phyloP scores from a whole-genome alignment of 2,888 invertebrate species.

The Epirrita christyi region DNA sequence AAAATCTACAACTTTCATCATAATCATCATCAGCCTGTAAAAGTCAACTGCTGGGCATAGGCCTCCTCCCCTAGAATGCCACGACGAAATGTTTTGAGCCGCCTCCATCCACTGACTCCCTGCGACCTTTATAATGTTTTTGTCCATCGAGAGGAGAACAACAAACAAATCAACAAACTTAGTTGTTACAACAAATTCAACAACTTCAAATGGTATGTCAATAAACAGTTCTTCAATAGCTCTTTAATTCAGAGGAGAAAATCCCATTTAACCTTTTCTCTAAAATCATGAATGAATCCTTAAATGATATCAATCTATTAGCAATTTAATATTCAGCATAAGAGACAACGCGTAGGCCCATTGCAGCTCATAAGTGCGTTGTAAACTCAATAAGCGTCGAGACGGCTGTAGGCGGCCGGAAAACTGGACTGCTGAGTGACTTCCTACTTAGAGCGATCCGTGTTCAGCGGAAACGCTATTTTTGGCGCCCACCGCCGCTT shows the following conservation, averaged over 20 bases:
- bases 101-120: too few species aligned
- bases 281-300: slow-evolving; percentile 49
- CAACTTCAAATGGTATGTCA: background rate
- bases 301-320: slow-evolving; percentile 69
- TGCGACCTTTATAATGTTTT: too few species aligned
- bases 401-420: slow-evolving; percentile 81
- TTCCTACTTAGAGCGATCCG: slow-evolving; percentile 79
- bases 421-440: slow-evolving; percentile 72
- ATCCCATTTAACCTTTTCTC: slow-evolving; percentile 9
- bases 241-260: background rate
- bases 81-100: too few species aligned
- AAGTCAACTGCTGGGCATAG: too few species aligned
- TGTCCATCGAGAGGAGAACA: too few species aligned
- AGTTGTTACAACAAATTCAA: background rate
- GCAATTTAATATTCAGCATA: slow-evolving; percentile 81
- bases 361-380: slow-evolving; percentile 78
- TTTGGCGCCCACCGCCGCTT: slow-evolving; percentile 81
- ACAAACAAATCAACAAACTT: too few species aligned
- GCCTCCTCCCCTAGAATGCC: too few species aligned
- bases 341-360: slow-evolving; percentile 75
- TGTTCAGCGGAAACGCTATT: slow-evolving; percentile 81
- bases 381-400: slow-evolving; percentile 80
- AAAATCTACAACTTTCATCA: background rate
- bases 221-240: background rate
- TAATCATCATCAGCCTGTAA: too few species aligned